Evolutionary conservation across 2,888 invertebrate genomes (phyloP).

Genomic region (Sphaeridia pumilis): DNA sequence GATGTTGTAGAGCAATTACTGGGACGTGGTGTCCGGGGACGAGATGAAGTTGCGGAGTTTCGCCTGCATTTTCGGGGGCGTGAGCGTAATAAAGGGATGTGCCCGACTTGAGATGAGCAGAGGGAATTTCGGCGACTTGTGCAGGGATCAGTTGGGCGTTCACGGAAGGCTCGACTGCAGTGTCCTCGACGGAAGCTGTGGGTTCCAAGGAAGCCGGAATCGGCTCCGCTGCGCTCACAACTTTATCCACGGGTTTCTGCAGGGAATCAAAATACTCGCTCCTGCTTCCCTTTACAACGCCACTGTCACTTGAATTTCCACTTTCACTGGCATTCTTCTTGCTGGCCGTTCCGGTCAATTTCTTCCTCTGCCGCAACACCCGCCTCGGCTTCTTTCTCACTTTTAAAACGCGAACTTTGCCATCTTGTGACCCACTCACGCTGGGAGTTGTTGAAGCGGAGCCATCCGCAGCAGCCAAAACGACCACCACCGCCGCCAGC

Average conservation of each 20-base stretch:
- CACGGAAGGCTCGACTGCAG: too few relatives aligned
- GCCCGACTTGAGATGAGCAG: background rate
- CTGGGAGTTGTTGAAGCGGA: too few relatives aligned
- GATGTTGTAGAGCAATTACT: too few relatives aligned
- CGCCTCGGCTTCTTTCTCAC: background rate
- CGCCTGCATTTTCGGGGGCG: background rate
- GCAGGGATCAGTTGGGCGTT: background rate
- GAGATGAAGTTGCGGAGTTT: background rate
- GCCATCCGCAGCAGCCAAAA: too few relatives aligned
- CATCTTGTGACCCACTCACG: too few relatives aligned
- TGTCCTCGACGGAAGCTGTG: too few relatives aligned
- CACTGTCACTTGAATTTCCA: too few relatives aligned
- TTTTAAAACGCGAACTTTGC: background rate
- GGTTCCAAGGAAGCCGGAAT: too few relatives aligned
- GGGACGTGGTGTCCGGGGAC: too few relatives aligned
- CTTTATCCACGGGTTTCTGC: background rate
- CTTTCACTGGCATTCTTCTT: background rate
- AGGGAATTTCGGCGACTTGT: background rate
- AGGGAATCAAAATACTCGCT: background rate
- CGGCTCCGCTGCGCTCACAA: background rate
- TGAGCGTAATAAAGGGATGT: constrained; percentile 1
- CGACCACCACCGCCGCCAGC: too few relatives aligned
- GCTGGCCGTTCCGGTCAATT: background rate
- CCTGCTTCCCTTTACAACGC: too few relatives aligned
- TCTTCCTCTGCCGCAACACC: too few relatives aligned